Base-by-base conservation (phyloP, 2,113 vertebrate species). In the Cyprinodon brontotheroides region DNA sequence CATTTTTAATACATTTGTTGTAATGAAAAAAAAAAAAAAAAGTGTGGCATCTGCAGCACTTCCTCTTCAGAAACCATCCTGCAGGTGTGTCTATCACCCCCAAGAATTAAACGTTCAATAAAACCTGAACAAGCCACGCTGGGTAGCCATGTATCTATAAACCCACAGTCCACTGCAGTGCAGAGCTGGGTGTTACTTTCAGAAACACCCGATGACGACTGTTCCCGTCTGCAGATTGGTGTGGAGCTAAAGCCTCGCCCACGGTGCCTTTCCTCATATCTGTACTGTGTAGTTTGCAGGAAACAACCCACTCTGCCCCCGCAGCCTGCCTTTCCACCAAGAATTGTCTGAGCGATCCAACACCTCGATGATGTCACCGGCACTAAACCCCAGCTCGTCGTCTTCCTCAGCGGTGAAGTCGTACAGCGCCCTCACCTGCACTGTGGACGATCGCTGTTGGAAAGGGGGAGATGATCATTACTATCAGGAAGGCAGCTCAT, bases 251-350 rank as follows among this genome's bases (percentile, higher is more conserved):
- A 22, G 60, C 43, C 0, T 59, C 15, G 11, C 53, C 69, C 2
- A 4, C 7, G 9, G 48, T 15, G 63, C 12, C 40, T 50, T 47
- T 53, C 22, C 50, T 93, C 81, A 94, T 70, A 84, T 36, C 61
- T 6, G 71, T 3, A 75, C 80, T 8, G 96, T 97, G 0, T 99
- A 98, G 91, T 98, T 99, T 65, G 96, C 89, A 1, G 98, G 98
- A 86, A 99, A 98, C 75, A 99, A 94, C 63, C 98, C 98, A 2
- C 89, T 83, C 2, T 86, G 92, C 29, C 95, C 95, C 60, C 91
- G 92, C 77, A 97, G 94, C 13, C 92, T 92, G 43, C 98, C 98
- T 13, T 81, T 96, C 97, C 97, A 99, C 98, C 98, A 99, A 0
- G 94, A 94, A 0, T 92, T 64, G 74, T 99, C 95, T 0, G 96